A percentile compares a stretch with the other conserved stretches of the same genome.
Evolutionary conservation across 1,140 invertebrate genomes (phyloP).

Genomic region (Cydia fagiglandana): DNA sequence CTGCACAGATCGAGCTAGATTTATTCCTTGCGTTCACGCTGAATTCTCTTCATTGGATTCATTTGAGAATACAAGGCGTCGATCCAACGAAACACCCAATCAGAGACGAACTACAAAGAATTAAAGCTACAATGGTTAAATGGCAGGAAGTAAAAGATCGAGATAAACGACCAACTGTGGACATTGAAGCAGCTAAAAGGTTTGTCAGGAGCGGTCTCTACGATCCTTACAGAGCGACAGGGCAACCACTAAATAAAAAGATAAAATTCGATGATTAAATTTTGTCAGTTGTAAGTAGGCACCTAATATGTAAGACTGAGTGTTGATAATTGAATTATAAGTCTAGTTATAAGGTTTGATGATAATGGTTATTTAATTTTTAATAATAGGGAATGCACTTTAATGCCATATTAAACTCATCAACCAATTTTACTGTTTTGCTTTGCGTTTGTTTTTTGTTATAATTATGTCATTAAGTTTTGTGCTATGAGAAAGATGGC

Average conservation of each 20-base stretch:
- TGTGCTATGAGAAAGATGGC: too few species aligned
- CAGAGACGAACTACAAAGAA: constrained; percentile 80
- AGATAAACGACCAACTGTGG: constrained; percentile 78
- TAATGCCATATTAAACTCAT: neutral
- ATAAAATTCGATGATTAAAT: constrained; percentile 59
- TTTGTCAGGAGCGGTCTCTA: constrained; percentile 82
- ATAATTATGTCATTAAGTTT: too few species aligned
- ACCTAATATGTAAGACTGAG: constrained; percentile 31
- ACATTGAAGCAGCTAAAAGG: constrained; percentile 79
- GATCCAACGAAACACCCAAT: constrained; percentile 80
- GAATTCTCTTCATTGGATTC: constrained; percentile 82
- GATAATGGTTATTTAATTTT: constrained; percentile 29
- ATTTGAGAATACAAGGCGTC: constrained; percentile 79
- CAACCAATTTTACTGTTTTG: neutral
- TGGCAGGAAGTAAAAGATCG: constrained; percentile 80
- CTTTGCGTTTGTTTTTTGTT: neutral
- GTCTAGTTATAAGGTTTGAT: constrained; percentile 16
- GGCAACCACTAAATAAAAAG: constrained; percentile 60
- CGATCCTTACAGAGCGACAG: constrained; percentile 59
- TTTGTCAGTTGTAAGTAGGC: constrained; percentile 37
- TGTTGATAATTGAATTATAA: constrained; percentile 27
- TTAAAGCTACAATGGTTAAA: constrained; percentile 80
- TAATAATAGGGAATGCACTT: constrained; percentile 20
- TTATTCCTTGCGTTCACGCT: constrained; percentile 80
- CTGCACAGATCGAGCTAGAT: constrained; percentile 81